Evolutionary conservation across 2,797 vertebrate species (phyloP).

Genomic region (Tokudaia tokunoshimensis): DNA sequence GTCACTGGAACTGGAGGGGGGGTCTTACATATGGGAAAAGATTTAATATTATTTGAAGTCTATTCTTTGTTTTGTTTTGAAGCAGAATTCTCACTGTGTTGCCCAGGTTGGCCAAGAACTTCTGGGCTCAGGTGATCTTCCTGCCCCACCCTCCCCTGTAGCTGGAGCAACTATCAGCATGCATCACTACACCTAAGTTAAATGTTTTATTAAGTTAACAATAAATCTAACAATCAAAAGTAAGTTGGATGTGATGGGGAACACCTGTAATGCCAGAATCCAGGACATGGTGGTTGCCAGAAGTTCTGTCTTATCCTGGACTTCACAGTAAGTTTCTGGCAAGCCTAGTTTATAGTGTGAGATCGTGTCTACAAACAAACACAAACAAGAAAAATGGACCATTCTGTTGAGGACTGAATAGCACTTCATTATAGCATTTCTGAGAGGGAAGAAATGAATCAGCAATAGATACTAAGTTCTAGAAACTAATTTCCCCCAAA

Average conservation of each 20-base stretch:
- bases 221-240: neutral
- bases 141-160: neutral
- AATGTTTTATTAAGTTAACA: neutral
- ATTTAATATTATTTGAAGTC: neutral
- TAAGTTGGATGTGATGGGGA: neutral
- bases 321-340: neutral
- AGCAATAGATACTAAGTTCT: neutral
- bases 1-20: neutral
- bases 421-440: slow-evolving; percentile 50
- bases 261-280: neutral
- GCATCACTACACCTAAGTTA: neutral
- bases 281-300: neutral
- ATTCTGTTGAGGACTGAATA: neutral
- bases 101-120: neutral
- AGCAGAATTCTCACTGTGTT: neutral
- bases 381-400: neutral
- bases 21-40: neutral
- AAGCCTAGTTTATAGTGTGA: neutral
- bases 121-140: neutral
- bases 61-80: neutral
- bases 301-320: no score
- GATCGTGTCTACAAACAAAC: neutral
- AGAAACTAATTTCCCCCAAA: neutral
- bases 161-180: neutral
- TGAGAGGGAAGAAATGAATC: neutral